Evolutionary conservation across 2,797 vertebrate genomes (phyloP).

Genomic region (Thripadectes ignobilis): DNA sequence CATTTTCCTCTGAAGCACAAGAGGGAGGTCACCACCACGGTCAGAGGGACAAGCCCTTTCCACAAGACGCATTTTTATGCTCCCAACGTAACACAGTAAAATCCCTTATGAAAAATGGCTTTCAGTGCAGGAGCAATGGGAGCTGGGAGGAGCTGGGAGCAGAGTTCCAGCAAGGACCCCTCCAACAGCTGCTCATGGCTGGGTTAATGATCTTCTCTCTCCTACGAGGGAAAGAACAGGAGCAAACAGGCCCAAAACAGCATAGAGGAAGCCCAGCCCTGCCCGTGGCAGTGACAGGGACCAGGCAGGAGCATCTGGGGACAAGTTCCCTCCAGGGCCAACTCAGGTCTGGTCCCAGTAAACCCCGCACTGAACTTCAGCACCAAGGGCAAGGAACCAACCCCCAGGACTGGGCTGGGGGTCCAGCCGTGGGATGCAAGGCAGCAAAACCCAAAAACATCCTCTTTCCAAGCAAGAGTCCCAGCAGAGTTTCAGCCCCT

Average conservation of each 20-base stretch:
- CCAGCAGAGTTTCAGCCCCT: not conserved
- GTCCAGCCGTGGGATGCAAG: not conserved
- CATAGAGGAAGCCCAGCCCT: not conserved
- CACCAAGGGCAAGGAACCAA: fast-evolving
- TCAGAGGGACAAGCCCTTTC: not conserved
- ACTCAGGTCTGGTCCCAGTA: not conserved
- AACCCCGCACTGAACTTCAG: not conserved
- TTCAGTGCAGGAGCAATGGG: not conserved
- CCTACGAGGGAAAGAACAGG: not conserved
- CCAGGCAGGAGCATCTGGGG: not conserved
- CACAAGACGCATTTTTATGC: not conserved
- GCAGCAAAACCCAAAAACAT: not conserved
- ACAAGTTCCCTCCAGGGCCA: not conserved
- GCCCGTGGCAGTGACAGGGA: too few species aligned
- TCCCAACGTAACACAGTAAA: not conserved
- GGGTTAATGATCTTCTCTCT: not conserved
- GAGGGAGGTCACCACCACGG: not conserved
- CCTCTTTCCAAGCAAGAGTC: not conserved
- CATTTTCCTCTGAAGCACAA: not conserved
- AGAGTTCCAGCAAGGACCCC: not conserved
- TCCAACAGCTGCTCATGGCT: fast-evolving
- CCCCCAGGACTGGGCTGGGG: not conserved
- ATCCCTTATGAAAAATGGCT: not conserved
- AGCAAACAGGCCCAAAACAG: not conserved
- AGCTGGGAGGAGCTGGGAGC: not conserved